A percentile compares a stretch with the other conserved stretches of the same genome.
Evolutionary conservation across 2,888 invertebrate genomes (phyloP).

Genomic region (Dynastes hyllus): DNA sequence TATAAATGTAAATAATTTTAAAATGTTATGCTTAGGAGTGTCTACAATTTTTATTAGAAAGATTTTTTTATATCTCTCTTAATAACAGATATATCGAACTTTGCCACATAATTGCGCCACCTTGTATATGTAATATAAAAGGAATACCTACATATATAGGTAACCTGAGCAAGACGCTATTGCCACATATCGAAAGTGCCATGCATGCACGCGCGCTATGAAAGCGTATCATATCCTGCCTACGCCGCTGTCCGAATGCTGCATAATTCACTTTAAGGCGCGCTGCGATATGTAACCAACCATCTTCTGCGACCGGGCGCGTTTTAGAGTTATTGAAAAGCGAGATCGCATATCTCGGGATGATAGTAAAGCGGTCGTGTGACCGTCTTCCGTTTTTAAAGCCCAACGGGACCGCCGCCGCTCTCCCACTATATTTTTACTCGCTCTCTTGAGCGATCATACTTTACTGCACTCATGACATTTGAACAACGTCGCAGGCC

Average conservation of each 20-base stretch:
- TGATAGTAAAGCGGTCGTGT: conserved; percentile 65
- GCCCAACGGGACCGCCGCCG: conserved; percentile 47
- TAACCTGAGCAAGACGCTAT: too few species aligned
- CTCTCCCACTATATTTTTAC: conserved; percentile 35
- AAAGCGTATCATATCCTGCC: not conserved
- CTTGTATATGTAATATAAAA: too few species aligned
- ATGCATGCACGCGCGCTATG: not conserved
- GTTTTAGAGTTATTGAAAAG: conserved; percentile 71
- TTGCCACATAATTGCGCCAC: too few species aligned
- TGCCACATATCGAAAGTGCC: not conserved
- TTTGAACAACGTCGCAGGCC: conserved; percentile 47
- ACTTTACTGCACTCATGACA: conserved; percentile 52
- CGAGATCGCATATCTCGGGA: conserved; percentile 69
- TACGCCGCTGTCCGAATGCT: conserved; percentile 42
- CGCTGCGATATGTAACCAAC: conserved; percentile 32
- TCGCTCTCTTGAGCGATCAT: conserved; percentile 52
- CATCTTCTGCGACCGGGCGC: conserved; percentile 56
- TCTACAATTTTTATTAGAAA: too few species aligned
- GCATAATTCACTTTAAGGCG: conserved; percentile 45
- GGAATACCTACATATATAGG: too few species aligned
- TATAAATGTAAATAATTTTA: too few species aligned
- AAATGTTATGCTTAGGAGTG: too few species aligned
- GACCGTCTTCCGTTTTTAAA: conserved; percentile 52
- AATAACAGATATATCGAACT: too few species aligned
- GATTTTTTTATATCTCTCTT: too few species aligned